phyloP scores from a whole-genome alignment of 1,140 invertebrate species.

The Mya arenaria region DNA sequence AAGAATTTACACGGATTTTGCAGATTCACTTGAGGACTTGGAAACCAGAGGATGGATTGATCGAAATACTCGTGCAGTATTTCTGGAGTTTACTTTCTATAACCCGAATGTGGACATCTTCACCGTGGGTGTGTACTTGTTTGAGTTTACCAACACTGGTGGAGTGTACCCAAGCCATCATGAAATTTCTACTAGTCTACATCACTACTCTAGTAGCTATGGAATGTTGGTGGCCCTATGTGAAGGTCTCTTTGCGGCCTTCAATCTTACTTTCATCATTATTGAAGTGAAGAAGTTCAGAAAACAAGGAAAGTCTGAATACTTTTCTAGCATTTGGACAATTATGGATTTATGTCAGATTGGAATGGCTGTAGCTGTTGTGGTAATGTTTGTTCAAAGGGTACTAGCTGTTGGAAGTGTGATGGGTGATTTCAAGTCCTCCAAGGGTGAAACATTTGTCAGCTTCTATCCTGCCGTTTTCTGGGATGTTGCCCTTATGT shows the following conservation, averaged over 20 bases:
- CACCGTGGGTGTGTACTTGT: slow-evolving; percentile 34
- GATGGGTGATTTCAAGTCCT: slow-evolving; percentile 19
- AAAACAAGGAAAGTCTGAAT: slow-evolving; percentile 11
- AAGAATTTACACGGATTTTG: no score
- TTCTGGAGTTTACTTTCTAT: slow-evolving; percentile 82
- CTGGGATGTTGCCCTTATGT: slow-evolving; percentile 39
- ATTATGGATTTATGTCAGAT: slow-evolving; percentile 35
- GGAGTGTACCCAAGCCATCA: slow-evolving; percentile 42
- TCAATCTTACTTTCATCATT: slow-evolving; percentile 31
- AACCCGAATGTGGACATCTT: slow-evolving; percentile 77
- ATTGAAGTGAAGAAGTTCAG: slow-evolving; percentile 39
- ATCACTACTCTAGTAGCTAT: slow-evolving; percentile 40
- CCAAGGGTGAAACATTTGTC: slow-evolving; percentile 31
- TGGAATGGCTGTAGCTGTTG: slow-evolving; percentile 2
- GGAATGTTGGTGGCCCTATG: slow-evolving; percentile 28
- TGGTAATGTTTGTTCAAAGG: slow-evolving; percentile 49
- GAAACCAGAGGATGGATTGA: slow-evolving; percentile 80
- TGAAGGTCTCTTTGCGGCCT: slow-evolving; percentile 44
- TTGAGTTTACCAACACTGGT: slow-evolving; percentile 55
- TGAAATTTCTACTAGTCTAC: slow-evolving; percentile 54
- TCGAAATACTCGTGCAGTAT: slow-evolving; percentile 79
- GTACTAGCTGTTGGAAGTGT: slow-evolving; percentile 6
- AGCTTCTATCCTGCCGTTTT: slow-evolving; percentile 46
- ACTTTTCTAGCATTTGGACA: slow-evolving; percentile 54
- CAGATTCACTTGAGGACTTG: slow-evolving; percentile 59